A percentile compares a stretch with the other conserved stretches of the same genome.
Conservation (phyloP, 2,113 vertebrate genomes). For the Bolborhynchus lineola region DNA sequence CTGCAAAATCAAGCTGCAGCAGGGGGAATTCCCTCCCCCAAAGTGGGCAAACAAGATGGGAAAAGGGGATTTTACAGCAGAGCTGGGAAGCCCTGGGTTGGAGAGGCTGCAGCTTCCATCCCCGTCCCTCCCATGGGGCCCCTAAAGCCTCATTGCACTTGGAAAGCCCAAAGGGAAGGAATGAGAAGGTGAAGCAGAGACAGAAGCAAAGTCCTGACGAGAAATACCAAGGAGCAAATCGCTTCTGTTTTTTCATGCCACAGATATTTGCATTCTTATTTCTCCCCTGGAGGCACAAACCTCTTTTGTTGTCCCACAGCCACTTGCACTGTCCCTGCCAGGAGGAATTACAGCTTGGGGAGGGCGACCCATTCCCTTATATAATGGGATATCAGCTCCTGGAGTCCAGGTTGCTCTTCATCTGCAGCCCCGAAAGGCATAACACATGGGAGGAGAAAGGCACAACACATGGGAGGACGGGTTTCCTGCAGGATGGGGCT, state of each 20-base stretch:
- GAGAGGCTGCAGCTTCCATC: background rate
- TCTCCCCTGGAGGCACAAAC: slow-evolving; percentile 43
- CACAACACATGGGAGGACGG: accelerated
- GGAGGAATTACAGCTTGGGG: background rate
- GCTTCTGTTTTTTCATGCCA: slow-evolving; percentile 18
- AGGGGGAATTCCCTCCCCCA: background rate
- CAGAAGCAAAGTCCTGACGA: slow-evolving; percentile 19
- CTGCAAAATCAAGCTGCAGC: background rate
- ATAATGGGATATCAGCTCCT: background rate
- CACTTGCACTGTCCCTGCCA: background rate
- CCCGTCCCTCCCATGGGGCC: background rate
- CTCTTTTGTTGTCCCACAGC: slow-evolving; percentile 24
- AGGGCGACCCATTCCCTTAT: background rate
- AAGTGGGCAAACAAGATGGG: accelerated
- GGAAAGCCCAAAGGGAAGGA: background rate
- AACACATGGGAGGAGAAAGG: background rate
- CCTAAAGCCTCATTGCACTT: background rate
- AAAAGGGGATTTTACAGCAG: background rate
- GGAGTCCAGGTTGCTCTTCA: accelerated
- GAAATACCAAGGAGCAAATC: slow-evolving; percentile 29
- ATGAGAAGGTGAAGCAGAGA: slow-evolving; percentile 19
- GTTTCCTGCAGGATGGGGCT: accelerated
- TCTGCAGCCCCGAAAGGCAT: background rate
- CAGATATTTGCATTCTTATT: slow-evolving; percentile 47
- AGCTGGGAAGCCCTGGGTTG: background rate